Base-by-base conservation (phyloP, 1,140 invertebrate species). In the Galendromus occidentalis region DNA sequence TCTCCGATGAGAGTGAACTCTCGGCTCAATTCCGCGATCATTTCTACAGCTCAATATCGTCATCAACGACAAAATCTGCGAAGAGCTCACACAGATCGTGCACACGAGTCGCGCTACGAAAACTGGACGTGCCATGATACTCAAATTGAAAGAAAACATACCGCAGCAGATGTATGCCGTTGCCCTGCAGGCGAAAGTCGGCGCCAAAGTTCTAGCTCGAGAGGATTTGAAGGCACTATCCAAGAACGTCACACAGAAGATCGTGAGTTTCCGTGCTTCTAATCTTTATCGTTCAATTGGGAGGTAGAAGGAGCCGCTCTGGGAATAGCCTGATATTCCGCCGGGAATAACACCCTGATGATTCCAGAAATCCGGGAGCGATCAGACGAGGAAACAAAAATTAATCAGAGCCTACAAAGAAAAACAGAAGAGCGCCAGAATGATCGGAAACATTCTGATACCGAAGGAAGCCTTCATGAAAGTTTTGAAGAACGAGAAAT, bases 401-500 rank as follows among this genome's bases (percentile, higher is more conserved):
- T 78, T 98, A 22, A 75, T 98, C 12, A 83, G 83, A 68, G 81
- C 85, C 72, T 94, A 98, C 78, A 81, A 85, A 1, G 88, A 93
- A 72, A 92, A 93, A 7, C 97, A 98, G 74, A 89, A 90, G 74
- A 84, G 84, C 76, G 85, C 98, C 85, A 82, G 85, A 73, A 84
- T 84, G 80, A 80, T 94, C 67, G 92, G 90, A 44, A 91, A 90
- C 72, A 86, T 98, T 68, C 81, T 85, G 71, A 77, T 98, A 68
- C 90, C 91, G 4, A 82, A 89, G 76, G 86, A 97, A 73, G 91
- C 89, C 12, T 97, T 97, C 77, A 90, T 97, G 69, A 85, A 91
- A 77, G 83, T 96, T 66, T 75, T 97, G 4, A 90, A 75, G 83
- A 80, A 80, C 87, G 81, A 78, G 64, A 67, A 69, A 64, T 66